phyloP scores from a whole-genome alignment of 2,113 vertebrate species.

The Oostethus manadensis region DNA sequence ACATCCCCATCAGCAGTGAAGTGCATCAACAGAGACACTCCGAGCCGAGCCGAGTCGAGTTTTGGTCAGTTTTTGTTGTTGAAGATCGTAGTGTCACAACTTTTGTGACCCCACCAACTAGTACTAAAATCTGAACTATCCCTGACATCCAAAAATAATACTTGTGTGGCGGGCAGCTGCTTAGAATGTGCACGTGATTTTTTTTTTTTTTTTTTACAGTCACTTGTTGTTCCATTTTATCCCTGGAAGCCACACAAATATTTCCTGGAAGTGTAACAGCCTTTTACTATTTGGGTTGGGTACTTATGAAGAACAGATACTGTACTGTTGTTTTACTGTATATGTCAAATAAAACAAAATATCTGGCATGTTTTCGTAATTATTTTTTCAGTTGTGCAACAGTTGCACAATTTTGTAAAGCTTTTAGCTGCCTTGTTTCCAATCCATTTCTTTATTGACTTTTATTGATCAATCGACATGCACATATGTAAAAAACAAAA shows the following conservation, averaged over 20 bases:
- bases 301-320: slow-evolving; percentile 8
- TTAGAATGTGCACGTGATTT: slow-evolving; percentile 9
- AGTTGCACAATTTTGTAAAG: too few species aligned
- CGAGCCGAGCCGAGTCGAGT: too few species aligned
- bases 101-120: too few species aligned
- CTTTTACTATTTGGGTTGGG: slow-evolving; percentile 3
- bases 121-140: too few species aligned
- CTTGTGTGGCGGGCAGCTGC: slow-evolving; percentile 10
- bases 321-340: slow-evolving; percentile 26
- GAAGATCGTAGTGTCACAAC: too few species aligned
- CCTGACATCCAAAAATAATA: slow-evolving; percentile 5
- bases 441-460: too few species aligned
- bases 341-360: slow-evolving; percentile 18
- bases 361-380: not conserved
- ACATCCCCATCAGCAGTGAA: too few species aligned
- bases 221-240: not conserved
- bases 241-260: not conserved
- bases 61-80: too few species aligned
- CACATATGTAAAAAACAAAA: too few species aligned
- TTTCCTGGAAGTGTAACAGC: slow-evolving; percentile 3
- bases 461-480: too few species aligned
- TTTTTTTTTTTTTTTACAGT: not conserved
- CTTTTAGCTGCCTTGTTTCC: too few species aligned
- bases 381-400: not conserved
- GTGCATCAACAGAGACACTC: too few species aligned